Conservation (phyloP, 30 jellyfish, hydroid and myxozoan genomes). For the Hydra vulgaris region DNA sequence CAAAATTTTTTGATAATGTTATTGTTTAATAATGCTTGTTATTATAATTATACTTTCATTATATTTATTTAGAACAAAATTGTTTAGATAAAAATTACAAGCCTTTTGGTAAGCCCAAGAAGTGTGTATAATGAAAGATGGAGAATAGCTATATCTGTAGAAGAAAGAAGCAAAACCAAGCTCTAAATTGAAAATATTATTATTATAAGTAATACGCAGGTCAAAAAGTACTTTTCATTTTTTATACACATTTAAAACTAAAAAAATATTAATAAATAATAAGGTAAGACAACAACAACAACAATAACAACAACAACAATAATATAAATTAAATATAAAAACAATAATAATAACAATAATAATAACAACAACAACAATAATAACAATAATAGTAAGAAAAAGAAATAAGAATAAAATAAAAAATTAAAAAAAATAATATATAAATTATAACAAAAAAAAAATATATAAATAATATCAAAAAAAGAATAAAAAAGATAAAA, state of each 20-base stretch:
- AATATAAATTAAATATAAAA: too few relatives aligned
- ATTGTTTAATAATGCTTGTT: not conserved
- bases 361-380: too few relatives aligned
- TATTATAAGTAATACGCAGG: not conserved
- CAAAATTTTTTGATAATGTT: too few relatives aligned
- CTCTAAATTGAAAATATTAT: constrained; percentile 27
- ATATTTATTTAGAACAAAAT: not conserved
- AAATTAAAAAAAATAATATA: too few relatives aligned
- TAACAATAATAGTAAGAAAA: too few relatives aligned
- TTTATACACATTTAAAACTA: not conserved
- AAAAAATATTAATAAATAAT: too few relatives aligned
- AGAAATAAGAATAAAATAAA: too few relatives aligned
- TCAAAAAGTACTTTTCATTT: not conserved
- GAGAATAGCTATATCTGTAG: constrained; percentile 57
- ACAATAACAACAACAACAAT: not conserved
- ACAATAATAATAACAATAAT: too few relatives aligned
- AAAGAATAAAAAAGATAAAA: too few relatives aligned
- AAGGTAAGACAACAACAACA: not conserved
- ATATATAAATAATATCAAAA: too few relatives aligned
- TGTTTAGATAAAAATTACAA: not conserved
- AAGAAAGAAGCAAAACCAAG: constrained; percentile 56
- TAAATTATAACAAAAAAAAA: too few relatives aligned
- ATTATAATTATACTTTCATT: not conserved
- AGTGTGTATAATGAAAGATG: constrained; percentile 64
- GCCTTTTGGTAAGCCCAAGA: constrained; percentile 88